Conservation (phyloP, 2,888 invertebrate species). For the Drosophila tanythrix region DNA sequence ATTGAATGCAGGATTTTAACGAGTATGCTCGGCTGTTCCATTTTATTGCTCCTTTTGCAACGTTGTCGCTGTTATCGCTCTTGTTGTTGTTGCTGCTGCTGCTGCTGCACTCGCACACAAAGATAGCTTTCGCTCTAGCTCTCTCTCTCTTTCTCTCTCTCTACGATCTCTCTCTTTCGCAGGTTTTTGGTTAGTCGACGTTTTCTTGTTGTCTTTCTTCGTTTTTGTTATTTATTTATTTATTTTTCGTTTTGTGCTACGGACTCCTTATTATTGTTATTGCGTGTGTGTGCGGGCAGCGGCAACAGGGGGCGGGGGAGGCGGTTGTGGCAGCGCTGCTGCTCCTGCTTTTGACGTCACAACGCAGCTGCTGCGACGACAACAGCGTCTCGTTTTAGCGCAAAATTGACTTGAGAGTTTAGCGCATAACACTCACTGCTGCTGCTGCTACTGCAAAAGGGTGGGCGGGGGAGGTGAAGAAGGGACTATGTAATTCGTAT, state of each 20-base stretch:
- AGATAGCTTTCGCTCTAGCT: conserved; percentile 23
- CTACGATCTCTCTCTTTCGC: conserved; percentile 3
- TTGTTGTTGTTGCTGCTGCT: conserved; percentile 31
- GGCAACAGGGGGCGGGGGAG: conserved; percentile 1
- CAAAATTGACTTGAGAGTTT: conserved; percentile 65
- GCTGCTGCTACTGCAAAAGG: conserved; percentile 24
- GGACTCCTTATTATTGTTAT: conserved; percentile 53
- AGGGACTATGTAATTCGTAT: conserved; percentile 14
- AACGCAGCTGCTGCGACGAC: conserved; percentile 50
- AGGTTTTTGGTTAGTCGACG: conserved; percentile 29
- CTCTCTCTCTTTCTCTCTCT: conserved; percentile 14
- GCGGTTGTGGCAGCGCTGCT: conserved; percentile 41
- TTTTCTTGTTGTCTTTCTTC: conserved; percentile 18
- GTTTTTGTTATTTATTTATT: conserved; percentile 10
- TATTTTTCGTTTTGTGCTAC: conserved; percentile 33
- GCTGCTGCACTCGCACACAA: conserved; percentile 51
- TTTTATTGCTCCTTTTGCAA: conserved; percentile 72
- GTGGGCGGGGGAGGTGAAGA: not conserved
- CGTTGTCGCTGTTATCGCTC: conserved; percentile 34
- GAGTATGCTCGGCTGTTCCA: conserved; percentile 93
- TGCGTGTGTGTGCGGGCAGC: conserved; percentile 27
- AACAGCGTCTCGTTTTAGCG: conserved; percentile 54
- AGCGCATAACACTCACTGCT: conserved; percentile 61
- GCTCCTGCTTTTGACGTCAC: conserved; percentile 65
- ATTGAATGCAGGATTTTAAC: conserved; percentile 94